Evolutionary conservation across 37 sponge, comb jelly and placozoan genomes (phyloP).

Genomic region (Petrosia ficiformis): DNA sequence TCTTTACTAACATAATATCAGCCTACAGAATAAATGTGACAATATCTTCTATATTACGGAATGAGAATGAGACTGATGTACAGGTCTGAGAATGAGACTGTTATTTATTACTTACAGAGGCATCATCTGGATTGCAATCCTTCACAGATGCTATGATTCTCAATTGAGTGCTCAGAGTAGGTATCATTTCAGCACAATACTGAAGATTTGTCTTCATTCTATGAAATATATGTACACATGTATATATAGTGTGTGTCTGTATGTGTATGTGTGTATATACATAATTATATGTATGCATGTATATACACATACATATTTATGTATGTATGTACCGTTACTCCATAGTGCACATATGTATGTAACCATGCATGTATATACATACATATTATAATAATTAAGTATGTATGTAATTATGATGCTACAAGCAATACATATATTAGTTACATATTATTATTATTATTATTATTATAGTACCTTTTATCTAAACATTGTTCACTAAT

Average conservation of each 20-base stretch:
- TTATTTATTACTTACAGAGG: slow-evolving; percentile 63
- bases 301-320: too few species aligned
- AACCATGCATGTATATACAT: too few species aligned
- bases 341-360: not conserved
- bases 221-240: too few species aligned
- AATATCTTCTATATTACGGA: too few species aligned
- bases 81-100: too few species aligned
- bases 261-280: too few species aligned
- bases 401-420: not conserved
- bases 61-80: not conserved
- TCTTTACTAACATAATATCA: slow-evolving; percentile 83
- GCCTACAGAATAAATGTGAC: slow-evolving; percentile 39
- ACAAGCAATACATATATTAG: not conserved
- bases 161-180: slow-evolving; percentile 84
- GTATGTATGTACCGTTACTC: slow-evolving; percentile 49
- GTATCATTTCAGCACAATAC: slow-evolving; percentile 83
- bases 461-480: too few species aligned
- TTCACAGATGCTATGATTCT: slow-evolving; percentile 84
- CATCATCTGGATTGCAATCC: slow-evolving; percentile 73
- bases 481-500: slow-evolving; percentile 75
- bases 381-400: too few species aligned
- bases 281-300: too few species aligned
- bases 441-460: too few species aligned
- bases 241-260: too few species aligned
- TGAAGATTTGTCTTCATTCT: slow-evolving; percentile 58